Conservation (phyloP, 2,888 invertebrate genomes). For the Julus scanicus region DNA sequence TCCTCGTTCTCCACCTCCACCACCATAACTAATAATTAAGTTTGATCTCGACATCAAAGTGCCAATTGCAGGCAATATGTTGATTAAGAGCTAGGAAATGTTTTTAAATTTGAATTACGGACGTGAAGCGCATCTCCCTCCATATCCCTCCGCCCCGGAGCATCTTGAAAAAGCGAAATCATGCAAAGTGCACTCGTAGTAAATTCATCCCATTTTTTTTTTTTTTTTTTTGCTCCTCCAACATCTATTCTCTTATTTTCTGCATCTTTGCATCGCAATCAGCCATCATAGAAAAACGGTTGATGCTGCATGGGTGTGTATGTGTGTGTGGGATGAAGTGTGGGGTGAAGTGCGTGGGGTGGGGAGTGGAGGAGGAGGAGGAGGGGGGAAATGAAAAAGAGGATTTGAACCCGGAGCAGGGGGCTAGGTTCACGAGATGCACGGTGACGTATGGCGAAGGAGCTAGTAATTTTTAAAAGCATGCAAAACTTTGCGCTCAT, state of each 20-base stretch:
- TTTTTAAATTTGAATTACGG: slow-evolving; percentile 43
- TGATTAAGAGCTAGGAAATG: slow-evolving; percentile 45
- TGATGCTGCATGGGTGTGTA: slow-evolving; percentile 41
- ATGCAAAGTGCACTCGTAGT: slow-evolving; percentile 47
- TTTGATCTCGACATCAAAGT: slow-evolving; percentile 42
- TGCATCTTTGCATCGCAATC: slow-evolving; percentile 48
- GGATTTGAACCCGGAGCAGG: slow-evolving; percentile 44
- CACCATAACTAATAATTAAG: slow-evolving; percentile 19
- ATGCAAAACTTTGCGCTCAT: slow-evolving; percentile 50
- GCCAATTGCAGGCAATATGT: slow-evolving; percentile 47
- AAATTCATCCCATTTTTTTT: slow-evolving; percentile 47
- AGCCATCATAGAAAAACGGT: slow-evolving; percentile 46
- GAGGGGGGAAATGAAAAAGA: slow-evolving; percentile 4
- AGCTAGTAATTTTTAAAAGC: slow-evolving; percentile 52
- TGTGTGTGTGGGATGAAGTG: slow-evolving; percentile 47
- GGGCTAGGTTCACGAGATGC: slow-evolving; percentile 34
- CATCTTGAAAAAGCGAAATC: slow-evolving; percentile 45
- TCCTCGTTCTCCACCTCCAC: background rate
- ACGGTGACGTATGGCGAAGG: slow-evolving; percentile 49
- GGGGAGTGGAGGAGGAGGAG: background rate
- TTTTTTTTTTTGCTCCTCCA: slow-evolving; percentile 37
- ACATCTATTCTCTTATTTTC: slow-evolving; percentile 48
- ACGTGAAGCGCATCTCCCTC: background rate
- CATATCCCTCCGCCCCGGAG: slow-evolving; percentile 42
- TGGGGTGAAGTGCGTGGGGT: slow-evolving; percentile 34